Evolutionary conservation across 2,888 invertebrate species (phyloP).

Genomic region (Crematogaster levior): DNA sequence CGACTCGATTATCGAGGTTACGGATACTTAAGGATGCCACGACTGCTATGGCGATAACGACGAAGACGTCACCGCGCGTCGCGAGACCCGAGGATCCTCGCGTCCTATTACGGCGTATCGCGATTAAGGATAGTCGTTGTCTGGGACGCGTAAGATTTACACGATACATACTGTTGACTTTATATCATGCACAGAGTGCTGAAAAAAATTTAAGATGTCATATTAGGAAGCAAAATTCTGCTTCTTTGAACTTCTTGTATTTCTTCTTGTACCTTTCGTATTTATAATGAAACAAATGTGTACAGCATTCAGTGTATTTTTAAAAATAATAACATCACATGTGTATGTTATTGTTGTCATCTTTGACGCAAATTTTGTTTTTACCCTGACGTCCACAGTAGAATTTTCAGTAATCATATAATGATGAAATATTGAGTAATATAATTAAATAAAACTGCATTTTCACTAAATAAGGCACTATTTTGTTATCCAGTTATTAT

Average conservation of each 20-base stretch:
- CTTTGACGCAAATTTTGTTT: too few relatives aligned
- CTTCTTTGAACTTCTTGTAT: neutral
- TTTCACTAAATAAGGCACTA: too few relatives aligned
- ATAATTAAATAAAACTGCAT: too few relatives aligned
- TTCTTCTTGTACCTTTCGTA: neutral
- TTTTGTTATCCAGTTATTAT: too few relatives aligned
- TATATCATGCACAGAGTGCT: neutral
- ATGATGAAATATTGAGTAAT: too few relatives aligned
- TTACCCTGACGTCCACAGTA: too few relatives aligned
- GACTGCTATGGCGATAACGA: constrained; percentile 1
- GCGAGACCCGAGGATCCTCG: constrained; percentile 21
- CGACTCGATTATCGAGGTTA: constrained; percentile 72
- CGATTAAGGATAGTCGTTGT: constrained; percentile 42
- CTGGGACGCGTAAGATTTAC: constrained; percentile 39
- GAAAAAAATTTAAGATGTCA: neutral
- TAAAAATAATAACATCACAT: neutral
- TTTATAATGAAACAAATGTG: neutral
- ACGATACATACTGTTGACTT: constrained; percentile 21
- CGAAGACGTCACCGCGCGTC: neutral
- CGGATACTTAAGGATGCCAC: constrained; percentile 43
- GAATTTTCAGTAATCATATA: too few relatives aligned
- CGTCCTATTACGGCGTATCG: constrained; percentile 18
- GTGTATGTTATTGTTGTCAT: neutral
- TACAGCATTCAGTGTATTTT: neutral
- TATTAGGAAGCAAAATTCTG: neutral